Conservation (phyloP, 2,888 invertebrate genomes). For the Hanleya hanleyi region DNA sequence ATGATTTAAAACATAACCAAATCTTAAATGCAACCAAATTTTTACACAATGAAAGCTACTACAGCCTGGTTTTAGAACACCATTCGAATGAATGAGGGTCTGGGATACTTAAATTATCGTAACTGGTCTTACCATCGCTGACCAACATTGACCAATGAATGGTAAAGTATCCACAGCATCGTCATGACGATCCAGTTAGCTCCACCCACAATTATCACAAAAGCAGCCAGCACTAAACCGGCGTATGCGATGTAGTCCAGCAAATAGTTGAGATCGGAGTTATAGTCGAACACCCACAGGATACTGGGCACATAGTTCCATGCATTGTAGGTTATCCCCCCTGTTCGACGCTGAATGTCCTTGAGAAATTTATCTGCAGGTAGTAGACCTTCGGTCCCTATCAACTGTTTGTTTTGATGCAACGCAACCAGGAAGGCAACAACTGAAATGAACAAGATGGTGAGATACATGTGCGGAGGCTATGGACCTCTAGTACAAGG, state of each 20-base stretch:
- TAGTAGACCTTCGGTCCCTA: slow-evolving; percentile 71
- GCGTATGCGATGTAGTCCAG: slow-evolving; percentile 65
- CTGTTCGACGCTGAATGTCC: slow-evolving; percentile 44
- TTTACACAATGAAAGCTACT: too few species aligned
- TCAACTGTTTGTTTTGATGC: slow-evolving; percentile 70
- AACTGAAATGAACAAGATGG: slow-evolving; percentile 58
- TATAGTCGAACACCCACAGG: slow-evolving; percentile 69
- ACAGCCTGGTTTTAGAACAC: too few species aligned
- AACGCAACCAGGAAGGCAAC: slow-evolving; percentile 73
- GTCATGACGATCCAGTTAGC: slow-evolving; percentile 72
- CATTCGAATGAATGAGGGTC: too few species aligned
- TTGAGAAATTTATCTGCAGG: slow-evolving; percentile 66
- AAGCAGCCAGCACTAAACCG: slow-evolving; percentile 64
- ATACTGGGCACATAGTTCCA: slow-evolving; percentile 63
- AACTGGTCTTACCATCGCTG: slow-evolving; percentile 69
- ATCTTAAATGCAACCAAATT: too few species aligned
- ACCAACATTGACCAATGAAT: slow-evolving; percentile 73
- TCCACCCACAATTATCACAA: slow-evolving; percentile 66
- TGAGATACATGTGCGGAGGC: too few species aligned
- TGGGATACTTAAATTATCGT: too few species aligned
- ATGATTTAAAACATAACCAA: too few species aligned
- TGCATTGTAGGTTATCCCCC: slow-evolving; percentile 42
- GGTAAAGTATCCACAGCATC: slow-evolving; percentile 72
- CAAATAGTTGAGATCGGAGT: slow-evolving; percentile 52
- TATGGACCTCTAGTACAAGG: too few species aligned